Conservation (phyloP, 2,888 invertebrate species). For the Euclidia mi region DNA sequence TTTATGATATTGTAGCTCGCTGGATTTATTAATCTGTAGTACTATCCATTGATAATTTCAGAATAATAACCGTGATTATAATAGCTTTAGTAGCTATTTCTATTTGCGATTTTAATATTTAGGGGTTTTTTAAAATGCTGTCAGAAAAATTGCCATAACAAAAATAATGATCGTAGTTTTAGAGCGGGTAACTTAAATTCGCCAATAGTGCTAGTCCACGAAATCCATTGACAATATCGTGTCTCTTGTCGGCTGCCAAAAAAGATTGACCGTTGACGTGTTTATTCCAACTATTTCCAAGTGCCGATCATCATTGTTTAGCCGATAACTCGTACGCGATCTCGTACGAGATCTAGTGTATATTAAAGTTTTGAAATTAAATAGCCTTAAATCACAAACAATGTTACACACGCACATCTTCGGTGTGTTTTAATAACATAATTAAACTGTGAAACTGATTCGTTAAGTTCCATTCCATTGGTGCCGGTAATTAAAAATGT, state of each 20-base stretch:
- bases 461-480: constrained; percentile 14
- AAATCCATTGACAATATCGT: constrained; percentile 83
- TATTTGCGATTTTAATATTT: too few species aligned
- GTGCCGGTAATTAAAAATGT: constrained; percentile 44
- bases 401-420: constrained; percentile 76
- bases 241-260: constrained; percentile 49
- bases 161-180: background rate
- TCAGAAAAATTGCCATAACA: constrained; percentile 26
- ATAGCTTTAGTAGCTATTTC: too few species aligned
- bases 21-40: too few species aligned
- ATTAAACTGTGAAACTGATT: constrained; percentile 64
- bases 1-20: too few species aligned
- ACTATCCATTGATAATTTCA: too few species aligned
- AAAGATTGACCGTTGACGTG: constrained; percentile 85
- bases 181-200: constrained; percentile 54
- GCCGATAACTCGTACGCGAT: constrained; percentile 54
- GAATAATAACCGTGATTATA: too few species aligned
- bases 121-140: too few species aligned
- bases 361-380: constrained; percentile 55
- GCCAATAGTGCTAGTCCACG: constrained; percentile 81
- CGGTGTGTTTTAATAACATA: constrained; percentile 80
- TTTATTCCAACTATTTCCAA: constrained; percentile 52
- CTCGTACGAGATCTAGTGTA: constrained; percentile 54
- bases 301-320: constrained; percentile 43
- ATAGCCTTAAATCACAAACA: constrained; percentile 64